These are phyloP conservation scores for Homarus gammarus DNA, from an alignment of 2,888 invertebrate species.

Conservation along the genomic window DNA sequence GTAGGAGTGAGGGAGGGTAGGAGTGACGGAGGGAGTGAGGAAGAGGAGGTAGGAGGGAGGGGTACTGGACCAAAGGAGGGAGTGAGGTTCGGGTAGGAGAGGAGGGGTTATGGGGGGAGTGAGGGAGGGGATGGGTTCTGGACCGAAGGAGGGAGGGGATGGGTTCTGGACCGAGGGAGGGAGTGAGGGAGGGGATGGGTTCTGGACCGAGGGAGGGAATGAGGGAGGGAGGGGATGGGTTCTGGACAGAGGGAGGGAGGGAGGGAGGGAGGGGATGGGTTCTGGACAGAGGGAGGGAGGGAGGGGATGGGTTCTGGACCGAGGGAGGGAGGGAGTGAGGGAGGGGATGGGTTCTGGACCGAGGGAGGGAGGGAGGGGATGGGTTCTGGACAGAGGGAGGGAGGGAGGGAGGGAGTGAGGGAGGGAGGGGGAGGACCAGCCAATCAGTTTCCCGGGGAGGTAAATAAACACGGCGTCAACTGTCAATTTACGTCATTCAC, in stretches of 20 bases:
- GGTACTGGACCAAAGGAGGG: too few species aligned
- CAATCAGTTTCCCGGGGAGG: neutral
- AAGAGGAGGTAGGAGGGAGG: neutral
- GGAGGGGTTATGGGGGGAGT: neutral
- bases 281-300: too few species aligned
- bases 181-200: neutral
- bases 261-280: neutral
- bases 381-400: neutral
- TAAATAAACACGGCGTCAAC: slow-evolving; percentile 11
- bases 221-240: neutral
- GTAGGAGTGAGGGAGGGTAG: neutral
- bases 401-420: slow-evolving; percentile 18
- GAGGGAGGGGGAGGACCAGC: neutral
- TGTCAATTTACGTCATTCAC: slow-evolving; percentile 15
- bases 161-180: neutral
- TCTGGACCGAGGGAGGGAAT: neutral
- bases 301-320: too few species aligned
- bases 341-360: too few species aligned
- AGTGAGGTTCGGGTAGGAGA: neutral
- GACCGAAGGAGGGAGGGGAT: neutral
- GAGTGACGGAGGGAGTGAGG: neutral
- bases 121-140: neutral
- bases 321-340: neutral
- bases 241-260: neutral
- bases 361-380: neutral